These are phyloP conservation scores for Acridotheres tristis DNA, from an alignment of 2,797 vertebrate genomes.

Conservation along the genomic window DNA sequence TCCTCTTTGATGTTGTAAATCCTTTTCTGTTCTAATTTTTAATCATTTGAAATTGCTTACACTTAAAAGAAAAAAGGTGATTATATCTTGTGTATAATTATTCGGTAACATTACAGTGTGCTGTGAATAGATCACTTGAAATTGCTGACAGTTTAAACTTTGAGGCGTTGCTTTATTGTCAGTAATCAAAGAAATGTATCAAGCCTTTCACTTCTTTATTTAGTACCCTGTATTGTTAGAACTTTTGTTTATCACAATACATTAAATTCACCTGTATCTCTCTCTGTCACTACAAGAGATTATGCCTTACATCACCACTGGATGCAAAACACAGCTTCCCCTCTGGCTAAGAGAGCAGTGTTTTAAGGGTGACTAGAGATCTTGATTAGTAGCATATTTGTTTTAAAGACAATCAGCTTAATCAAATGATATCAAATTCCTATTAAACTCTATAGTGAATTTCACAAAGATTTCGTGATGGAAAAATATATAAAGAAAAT, in stretches of 20 bases:
- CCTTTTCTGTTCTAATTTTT: constrained; percentile 16
- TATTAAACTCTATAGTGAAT: background rate
- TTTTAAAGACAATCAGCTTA: constrained; percentile 28
- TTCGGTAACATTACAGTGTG: background rate
- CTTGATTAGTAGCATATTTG: constrained; percentile 9
- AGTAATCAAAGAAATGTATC: background rate
- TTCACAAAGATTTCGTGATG: background rate
- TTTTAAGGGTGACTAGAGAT: constrained; percentile 1
- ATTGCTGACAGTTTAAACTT: constrained; percentile 41
- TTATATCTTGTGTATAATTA: constrained; percentile 23
- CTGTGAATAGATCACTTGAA: background rate
- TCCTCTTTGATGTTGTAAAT: constrained; percentile 41
- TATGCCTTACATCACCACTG: background rate
- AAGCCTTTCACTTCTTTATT: background rate
- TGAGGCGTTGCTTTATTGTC: background rate
- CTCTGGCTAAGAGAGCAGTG: background rate
- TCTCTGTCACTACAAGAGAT: background rate
- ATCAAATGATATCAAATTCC: background rate
- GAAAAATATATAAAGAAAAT: constrained; percentile 6
- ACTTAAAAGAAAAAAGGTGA: constrained; percentile 27
- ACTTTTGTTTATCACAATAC: background rate
- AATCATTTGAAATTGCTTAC: constrained; percentile 8
- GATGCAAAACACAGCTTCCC: background rate
- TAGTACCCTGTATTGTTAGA: background rate
- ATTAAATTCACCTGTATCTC: background rate